Evolutionary conservation across 2,113 vertebrate genomes (phyloP).

Genomic region (Microcebus jonahi): DNA sequence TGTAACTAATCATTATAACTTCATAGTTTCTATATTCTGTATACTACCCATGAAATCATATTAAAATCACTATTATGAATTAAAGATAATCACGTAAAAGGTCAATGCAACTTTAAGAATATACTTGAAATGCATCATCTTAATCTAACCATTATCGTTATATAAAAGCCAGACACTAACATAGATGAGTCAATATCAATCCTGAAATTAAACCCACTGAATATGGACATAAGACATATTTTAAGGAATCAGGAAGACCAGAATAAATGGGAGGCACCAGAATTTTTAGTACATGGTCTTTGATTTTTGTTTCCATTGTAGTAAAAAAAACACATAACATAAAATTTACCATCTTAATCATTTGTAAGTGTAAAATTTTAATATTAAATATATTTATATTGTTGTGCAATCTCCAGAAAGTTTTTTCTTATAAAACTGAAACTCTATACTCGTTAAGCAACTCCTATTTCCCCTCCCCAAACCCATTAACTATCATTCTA

Average conservation of each 20-base stretch:
- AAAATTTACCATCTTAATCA: neutral
- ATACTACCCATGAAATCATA: neutral
- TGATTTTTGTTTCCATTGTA: neutral
- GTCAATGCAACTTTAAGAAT: neutral
- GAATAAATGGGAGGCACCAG: neutral
- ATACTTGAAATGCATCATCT: neutral
- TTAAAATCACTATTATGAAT: neutral
- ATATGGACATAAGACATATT: neutral
- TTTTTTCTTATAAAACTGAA: constrained; percentile 40
- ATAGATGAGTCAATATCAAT: neutral
- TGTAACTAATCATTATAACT: constrained; percentile 6
- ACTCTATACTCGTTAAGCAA: constrained; percentile 8
- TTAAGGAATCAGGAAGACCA: neutral
- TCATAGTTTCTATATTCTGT: neutral
- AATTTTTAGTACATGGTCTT: neutral
- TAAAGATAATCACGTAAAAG: neutral
- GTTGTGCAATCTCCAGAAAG: neutral
- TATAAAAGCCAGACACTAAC: neutral
- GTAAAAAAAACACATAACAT: neutral
- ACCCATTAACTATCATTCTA: neutral
- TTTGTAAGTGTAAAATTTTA: neutral
- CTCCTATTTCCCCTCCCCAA: neutral
- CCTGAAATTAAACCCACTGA: neutral
- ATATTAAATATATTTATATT: neutral
- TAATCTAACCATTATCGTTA: neutral